These are phyloP conservation scores for Thysanoteuthis rhombus DNA, from an alignment of 2,888 invertebrate genomes.

Conservation along the genomic window DNA sequence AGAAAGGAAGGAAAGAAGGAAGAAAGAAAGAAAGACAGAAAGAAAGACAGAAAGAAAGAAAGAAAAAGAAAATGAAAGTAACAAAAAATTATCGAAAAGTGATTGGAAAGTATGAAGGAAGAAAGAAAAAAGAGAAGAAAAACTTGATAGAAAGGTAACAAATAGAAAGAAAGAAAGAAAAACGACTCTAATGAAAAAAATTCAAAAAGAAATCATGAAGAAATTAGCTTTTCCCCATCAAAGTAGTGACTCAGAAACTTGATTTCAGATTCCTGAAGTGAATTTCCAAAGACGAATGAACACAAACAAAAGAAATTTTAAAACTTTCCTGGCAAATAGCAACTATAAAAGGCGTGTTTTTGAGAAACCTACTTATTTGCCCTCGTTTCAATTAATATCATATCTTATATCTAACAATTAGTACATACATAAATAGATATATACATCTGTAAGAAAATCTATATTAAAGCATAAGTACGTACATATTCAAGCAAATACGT, in stretches of 20 bases:
- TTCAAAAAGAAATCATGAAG: background rate
- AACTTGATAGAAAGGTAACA: background rate
- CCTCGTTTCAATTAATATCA: background rate
- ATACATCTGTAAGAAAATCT: background rate
- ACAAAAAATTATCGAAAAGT: too few relatives aligned
- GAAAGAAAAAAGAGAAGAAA: background rate
- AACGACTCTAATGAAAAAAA: background rate
- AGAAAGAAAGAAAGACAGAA: background rate
- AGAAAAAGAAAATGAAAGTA: too few relatives aligned
- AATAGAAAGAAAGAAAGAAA: background rate
- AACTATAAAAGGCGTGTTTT: background rate
- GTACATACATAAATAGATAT: background rate
- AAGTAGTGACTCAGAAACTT: background rate
- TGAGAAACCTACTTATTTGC: constrained; percentile 12
- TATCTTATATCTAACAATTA: background rate
- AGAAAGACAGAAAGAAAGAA: background rate
- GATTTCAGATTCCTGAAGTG: background rate
- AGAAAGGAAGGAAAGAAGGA: background rate
- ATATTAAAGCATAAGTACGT: background rate
- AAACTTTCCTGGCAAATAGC: background rate
- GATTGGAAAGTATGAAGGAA: too few relatives aligned
- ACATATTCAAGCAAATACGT: too few relatives aligned
- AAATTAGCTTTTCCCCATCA: background rate
- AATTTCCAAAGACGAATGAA: background rate
- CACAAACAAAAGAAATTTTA: background rate